Evolutionary conservation across 2,888 invertebrate species (phyloP), one percentile per base, ranked within the genome.

Genomic region (Embidobia sp.): DNA sequence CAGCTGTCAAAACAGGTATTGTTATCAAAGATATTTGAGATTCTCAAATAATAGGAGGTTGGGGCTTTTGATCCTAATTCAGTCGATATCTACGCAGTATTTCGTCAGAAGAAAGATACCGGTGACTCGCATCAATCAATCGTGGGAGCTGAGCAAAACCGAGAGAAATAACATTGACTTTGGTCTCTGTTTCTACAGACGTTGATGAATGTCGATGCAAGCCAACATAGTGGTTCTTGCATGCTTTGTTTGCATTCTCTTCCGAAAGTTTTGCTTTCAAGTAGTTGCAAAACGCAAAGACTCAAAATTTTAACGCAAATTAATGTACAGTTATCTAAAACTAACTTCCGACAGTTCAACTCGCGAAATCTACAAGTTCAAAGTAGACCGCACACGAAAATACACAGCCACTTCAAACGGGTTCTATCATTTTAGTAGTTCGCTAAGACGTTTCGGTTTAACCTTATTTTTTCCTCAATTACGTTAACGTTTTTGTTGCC

Each of bases 111-210:
- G 75, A 63, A 75, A 75, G 66, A 63, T 75, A 75, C 63, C 63
- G 40, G 37, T 63, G 55, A 69, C 67, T 61, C 67, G n/a, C 75
- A 75, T 75, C 75, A 76, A 76, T 76, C 75, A 76, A 69, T 76
- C 64, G 69, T 69, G 51, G 59, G 37, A 63, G 57, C 51, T 26
- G 63, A 42, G 64, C 48, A 55, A 69, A 76, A 64, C 31, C 75
- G 61, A 69, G 75, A 76, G 75, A 78, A 78, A 78, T 74, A 78
- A 69, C 74, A 78, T 74, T 70, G 64, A 70, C 63, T 78, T 64
- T 66, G 66, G 74, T 51, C 73, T 53, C 48, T 53, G 74, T 78
- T 66, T 66, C 66, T 44, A 53, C 64, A 70, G 78, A 78, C 78
- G 49, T 73, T 74, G 70, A 78, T 78, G 69, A 78, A 78, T 75